Conservation (phyloP, 2,113 vertebrate genomes). For the Cyprinus carpio region DNA sequence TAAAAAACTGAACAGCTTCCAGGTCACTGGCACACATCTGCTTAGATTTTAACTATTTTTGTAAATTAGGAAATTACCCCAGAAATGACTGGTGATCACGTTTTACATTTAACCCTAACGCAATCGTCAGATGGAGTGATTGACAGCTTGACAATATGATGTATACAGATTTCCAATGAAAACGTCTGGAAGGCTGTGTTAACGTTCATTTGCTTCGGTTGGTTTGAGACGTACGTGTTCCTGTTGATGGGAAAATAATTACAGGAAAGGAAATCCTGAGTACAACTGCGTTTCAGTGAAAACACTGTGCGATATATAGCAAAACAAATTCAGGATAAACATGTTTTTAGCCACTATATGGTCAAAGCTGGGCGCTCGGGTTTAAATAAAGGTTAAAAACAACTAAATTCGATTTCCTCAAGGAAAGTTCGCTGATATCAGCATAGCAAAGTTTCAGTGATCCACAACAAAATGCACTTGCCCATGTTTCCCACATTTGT, state of each 20-base stretch:
- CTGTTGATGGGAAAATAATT: constrained; percentile 10
- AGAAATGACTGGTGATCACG: constrained; percentile 11
- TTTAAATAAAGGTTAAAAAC: constrained; percentile 9
- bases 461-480: constrained; percentile 6
- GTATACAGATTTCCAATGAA: constrained; percentile 33
- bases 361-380: neutral
- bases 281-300: neutral
- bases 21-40: constrained; percentile 40
- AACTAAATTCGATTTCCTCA: neutral
- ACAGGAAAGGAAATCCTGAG: neutral
- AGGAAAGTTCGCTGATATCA: constrained; percentile 1
- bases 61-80: constrained; percentile 22
- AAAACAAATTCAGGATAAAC: neutral
- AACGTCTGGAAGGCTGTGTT: neutral
- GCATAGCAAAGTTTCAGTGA: neutral
- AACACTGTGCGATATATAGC: neutral
- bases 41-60: constrained; percentile 11
- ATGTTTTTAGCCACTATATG: neutral
- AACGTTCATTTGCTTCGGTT: neutral
- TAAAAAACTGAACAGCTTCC: constrained; percentile 36
- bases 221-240: neutral
- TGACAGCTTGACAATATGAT: constrained; percentile 34
- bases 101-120: constrained; percentile 1
- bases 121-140: neutral
- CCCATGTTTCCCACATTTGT: neutral